A percentile compares a stretch with the other conserved stretches of the same genome.
Conservation (phyloP, 2,797 vertebrate species). For the Petrocephalus schoutedeni region DNA sequence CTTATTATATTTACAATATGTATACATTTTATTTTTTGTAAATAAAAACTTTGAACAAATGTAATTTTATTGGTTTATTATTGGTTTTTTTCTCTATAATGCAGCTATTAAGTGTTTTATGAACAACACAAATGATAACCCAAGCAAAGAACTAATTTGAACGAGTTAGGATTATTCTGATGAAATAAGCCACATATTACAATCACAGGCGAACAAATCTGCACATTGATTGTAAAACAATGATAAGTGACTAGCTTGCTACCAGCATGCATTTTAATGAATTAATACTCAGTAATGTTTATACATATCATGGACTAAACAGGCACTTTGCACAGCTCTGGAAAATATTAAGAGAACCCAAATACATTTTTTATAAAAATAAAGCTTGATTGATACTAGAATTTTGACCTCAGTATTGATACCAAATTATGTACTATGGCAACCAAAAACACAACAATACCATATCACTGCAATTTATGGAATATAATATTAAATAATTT, state of each 20-base stretch:
- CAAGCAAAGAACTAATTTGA: not conserved
- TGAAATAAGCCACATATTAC: not conserved
- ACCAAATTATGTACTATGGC: too few relatives aligned
- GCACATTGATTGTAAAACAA: not conserved
- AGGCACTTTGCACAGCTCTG: not conserved
- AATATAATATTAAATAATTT: too few relatives aligned
- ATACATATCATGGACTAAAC: not conserved
- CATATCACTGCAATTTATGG: too few relatives aligned
- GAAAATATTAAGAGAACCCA: too few relatives aligned
- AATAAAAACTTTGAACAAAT: not conserved
- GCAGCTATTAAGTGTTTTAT: not conserved
- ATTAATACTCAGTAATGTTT: not conserved
- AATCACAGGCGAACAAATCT: not conserved
- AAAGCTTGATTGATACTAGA: too few relatives aligned
- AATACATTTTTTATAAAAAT: too few relatives aligned
- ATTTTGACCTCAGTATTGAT: too few relatives aligned
- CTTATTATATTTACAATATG: not conserved
- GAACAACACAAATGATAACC: not conserved
- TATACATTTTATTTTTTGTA: not conserved
- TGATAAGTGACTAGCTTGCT: not conserved
- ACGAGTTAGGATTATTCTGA: not conserved
- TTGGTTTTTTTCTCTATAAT: not conserved
- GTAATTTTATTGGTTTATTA: not conserved
- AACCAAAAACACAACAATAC: too few relatives aligned
- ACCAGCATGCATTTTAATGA: not conserved